Base-by-base conservation (phyloP, 2,797 vertebrate genomes). In the Florisuga fusca region DNA sequence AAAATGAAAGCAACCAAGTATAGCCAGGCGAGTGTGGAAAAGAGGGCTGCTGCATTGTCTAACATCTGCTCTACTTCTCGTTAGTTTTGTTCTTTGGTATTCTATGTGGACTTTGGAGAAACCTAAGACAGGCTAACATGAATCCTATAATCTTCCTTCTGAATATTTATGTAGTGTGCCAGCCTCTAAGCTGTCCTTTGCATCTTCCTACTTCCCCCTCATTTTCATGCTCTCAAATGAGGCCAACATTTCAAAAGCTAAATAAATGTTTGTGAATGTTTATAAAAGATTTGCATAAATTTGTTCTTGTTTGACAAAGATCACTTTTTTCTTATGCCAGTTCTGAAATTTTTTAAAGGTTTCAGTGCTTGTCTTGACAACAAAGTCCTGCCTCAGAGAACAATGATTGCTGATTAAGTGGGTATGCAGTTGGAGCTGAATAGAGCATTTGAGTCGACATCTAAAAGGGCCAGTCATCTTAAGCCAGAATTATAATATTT, bases 101-200 rank as follows among this genome's bases (percentile, higher is more conserved):
- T 98, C 98, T 98, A 97, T 98, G 97, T 98, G 98, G 98, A 98
- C 97, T 98, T 98, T 97, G 97, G 98, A 98, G 98, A 98, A 98
- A 98, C 97, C 98, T 98, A 98, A 98, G 98, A 98, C 98, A 98
- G 98, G 98, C 98, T 97, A 98, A 98, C 98, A 98, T 97, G 97
- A 97, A 98, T 98, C 97, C 98, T 98, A 97, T 98, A 98, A 98
- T 98, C 98, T 98, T 98, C 97, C 98, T 98, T 97, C 96, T 99
- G 98, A 98, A 99, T 99, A 99, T 98, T 98, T 98, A 99, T 98
- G 98, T 94, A 97, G 95, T 90, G 97, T 97, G 98, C 97, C 97
- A 97, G 98, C 97, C 97, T 98, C 98, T 98, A 98, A 98, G 97
- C 98, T 98, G 98, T 97, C 98, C 97, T 97, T 98, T 98, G 97